Conservation (phyloP, 2,797 vertebrate genomes). For the Columba guinea region DNA sequence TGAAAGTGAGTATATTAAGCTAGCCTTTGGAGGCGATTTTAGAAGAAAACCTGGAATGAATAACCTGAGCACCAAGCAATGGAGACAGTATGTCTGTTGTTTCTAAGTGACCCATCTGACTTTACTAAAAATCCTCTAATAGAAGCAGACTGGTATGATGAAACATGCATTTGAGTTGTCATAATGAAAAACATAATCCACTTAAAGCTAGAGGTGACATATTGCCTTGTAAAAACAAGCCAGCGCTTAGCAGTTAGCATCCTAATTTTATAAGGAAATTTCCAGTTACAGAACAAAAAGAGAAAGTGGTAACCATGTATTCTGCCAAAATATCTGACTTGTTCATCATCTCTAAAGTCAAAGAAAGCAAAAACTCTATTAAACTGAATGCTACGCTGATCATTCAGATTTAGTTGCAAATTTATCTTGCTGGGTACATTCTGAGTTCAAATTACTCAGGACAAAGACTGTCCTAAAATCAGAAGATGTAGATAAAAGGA, state of each 20-base stretch:
- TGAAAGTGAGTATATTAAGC: neutral
- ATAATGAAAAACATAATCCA: slow-evolving; percentile 60
- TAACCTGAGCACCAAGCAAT: neutral
- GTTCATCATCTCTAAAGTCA: neutral
- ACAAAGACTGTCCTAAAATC: neutral
- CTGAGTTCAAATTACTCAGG: neutral
- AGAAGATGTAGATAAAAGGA: neutral
- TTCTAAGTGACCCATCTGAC: slow-evolving; percentile 21
- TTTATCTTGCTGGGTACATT: neutral
- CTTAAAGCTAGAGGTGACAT: slow-evolving; percentile 9
- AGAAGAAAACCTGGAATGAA: slow-evolving; percentile 26
- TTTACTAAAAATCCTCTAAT: neutral
- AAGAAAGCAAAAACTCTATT: neutral
- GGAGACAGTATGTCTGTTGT: neutral
- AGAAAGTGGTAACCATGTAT: neutral
- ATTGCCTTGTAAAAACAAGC: neutral
- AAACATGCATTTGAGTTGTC: neutral
- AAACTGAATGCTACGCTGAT: neutral
- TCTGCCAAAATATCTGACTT: neutral
- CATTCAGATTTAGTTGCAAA: neutral
- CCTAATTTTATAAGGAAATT: neutral
- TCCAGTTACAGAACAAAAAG: neutral
- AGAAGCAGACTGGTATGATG: neutral
- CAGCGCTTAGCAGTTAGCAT: neutral
- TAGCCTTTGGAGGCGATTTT: neutral